These are phyloP conservation scores for Leptodactylus fuscus DNA, from an alignment of 2,113 vertebrate species.

Conservation along the genomic window DNA sequence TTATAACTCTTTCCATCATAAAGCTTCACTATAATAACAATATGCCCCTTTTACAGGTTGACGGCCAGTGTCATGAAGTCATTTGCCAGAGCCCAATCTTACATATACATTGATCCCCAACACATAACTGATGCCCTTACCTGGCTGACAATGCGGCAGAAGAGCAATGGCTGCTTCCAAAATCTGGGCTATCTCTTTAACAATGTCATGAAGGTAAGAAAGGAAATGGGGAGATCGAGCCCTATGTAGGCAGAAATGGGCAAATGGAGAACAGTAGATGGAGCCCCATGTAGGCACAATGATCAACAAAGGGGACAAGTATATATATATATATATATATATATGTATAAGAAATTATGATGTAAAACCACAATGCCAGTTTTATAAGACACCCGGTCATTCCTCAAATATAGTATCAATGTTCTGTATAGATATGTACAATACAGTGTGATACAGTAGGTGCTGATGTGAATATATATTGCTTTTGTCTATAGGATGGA, in stretches of 20 bases:
- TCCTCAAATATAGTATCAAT: not conserved
- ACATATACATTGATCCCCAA: constrained; percentile 63
- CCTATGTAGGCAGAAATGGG: not conserved
- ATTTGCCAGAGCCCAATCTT: constrained; percentile 61
- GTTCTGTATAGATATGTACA: not conserved
- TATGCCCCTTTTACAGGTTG: constrained; percentile 62
- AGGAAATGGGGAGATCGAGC: not conserved
- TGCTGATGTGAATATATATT: not conserved
- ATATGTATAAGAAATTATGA: no score
- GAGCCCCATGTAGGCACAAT: no score
- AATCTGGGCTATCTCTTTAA: constrained; percentile 59
- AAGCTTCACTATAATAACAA: not conserved
- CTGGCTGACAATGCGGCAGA: constrained; percentile 63
- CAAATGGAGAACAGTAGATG: no score
- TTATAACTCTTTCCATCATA: no score
- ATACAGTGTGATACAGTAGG: not conserved
- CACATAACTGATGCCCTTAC: constrained; percentile 34
- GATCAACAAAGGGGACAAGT: no score
- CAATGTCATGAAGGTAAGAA: constrained; percentile 64
- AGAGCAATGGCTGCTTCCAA: constrained; percentile 64
- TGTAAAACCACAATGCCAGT: no score
- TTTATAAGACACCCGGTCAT: no score
- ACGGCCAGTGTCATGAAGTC: constrained; percentile 67
- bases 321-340: no score
- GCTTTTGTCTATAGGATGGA: constrained; percentile 62